These are phyloP conservation scores for Zingel zingel DNA, from an alignment of 2,113 vertebrate genomes.

Conservation along the genomic window DNA sequence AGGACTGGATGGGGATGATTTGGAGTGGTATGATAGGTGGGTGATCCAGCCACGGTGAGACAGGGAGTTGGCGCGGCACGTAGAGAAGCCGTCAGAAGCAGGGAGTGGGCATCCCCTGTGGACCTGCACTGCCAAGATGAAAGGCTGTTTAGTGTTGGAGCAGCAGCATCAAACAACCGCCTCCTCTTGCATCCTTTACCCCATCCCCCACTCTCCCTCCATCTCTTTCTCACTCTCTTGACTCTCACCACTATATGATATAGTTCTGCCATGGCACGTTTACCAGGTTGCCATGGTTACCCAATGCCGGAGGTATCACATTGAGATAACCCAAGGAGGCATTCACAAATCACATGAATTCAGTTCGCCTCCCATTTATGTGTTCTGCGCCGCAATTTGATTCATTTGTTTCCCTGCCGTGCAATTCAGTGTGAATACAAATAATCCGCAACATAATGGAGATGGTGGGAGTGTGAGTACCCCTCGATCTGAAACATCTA, in stretches of 20 bases:
- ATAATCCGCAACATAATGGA: conserved; percentile 76
- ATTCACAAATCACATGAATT: conserved; percentile 84
- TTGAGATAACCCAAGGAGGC: conserved; percentile 81
- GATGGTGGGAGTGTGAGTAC: conserved; percentile 56
- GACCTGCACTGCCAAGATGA: conserved; percentile 82
- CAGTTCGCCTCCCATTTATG: conserved; percentile 70
- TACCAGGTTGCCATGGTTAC: conserved; percentile 85
- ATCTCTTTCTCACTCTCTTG: conserved; percentile 59
- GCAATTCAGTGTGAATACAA: conserved; percentile 77
- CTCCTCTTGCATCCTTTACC: conserved; percentile 76
- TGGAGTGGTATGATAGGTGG: conserved; percentile 70
- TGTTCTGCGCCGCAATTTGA: conserved; percentile 66
- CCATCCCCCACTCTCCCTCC: conserved; percentile 72
- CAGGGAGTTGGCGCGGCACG: conserved; percentile 72
- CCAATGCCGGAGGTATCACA: conserved; percentile 75
- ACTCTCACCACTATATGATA: conserved; percentile 79
- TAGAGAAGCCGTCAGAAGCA: conserved; percentile 77
- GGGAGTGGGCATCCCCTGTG: conserved; percentile 79
- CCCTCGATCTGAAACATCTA: conserved; percentile 68
- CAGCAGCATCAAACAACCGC: conserved; percentile 83
- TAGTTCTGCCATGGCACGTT: conserved; percentile 80
- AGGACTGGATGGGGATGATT: conserved; percentile 62
- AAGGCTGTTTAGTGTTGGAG: conserved; percentile 84
- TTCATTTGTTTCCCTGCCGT: conserved; percentile 73
- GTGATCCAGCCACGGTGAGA: conserved; percentile 70